Percentiles rank a stretch among this genome's conserved stretches.
Conservation (phyloP, 1,140 invertebrate genomes). For the Heliconius hermathena region DNA sequence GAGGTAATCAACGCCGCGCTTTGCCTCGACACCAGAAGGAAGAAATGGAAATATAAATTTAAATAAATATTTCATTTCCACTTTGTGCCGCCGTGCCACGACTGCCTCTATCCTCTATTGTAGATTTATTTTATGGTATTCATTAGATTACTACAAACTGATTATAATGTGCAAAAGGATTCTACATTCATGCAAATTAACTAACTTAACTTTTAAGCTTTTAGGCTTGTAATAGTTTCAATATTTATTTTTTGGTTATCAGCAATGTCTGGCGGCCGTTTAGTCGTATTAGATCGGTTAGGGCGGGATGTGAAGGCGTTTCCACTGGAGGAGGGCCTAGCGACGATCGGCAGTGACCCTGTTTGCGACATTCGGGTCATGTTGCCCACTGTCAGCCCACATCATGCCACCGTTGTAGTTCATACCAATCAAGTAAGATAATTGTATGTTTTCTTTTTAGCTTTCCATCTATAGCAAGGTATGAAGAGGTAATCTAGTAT, state of each 20-base stretch:
- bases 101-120: too few species aligned
- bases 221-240: not conserved
- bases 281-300: conserved; percentile 63
- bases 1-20: too few species aligned
- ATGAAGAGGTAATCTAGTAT: too few species aligned
- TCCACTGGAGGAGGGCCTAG: conserved; percentile 52
- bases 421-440: conserved; percentile 58
- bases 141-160: too few species aligned
- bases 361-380: conserved; percentile 63
- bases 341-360: conserved; percentile 60
- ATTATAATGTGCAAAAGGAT: too few species aligned
- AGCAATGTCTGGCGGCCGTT: conserved; percentile 64
- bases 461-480: too few species aligned
- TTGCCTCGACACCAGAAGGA: too few species aligned
- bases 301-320: conserved; percentile 62
- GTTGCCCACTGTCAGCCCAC: conserved; percentile 56
- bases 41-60: too few species aligned
- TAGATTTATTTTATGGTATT: too few species aligned
- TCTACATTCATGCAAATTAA: too few species aligned
- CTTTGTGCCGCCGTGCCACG: too few species aligned
- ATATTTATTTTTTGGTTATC: not conserved
- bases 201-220: not conserved
- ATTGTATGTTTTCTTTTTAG: not conserved
- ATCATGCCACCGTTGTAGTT: conserved; percentile 70
- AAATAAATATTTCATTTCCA: too few species aligned